Evolutionary conservation across 2,797 vertebrate genomes (phyloP), one percentile per base, ranked within the genome.

Genomic region (Pseudopleuronectes americanus): DNA sequence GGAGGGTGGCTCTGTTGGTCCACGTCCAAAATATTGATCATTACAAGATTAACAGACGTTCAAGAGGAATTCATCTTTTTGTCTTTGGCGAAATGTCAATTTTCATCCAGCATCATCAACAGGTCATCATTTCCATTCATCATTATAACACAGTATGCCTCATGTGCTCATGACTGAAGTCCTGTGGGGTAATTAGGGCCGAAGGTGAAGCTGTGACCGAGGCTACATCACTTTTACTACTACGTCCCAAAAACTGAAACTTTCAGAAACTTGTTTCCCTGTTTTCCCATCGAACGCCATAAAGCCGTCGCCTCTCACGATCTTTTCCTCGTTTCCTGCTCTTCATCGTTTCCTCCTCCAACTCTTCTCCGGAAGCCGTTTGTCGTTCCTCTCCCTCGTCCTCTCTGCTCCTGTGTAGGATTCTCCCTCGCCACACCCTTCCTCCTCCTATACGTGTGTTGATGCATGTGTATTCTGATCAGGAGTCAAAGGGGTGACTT

Each of bases 401-500:
- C 38, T 54, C 26, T 41, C 28, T 45, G 43, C 43, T 16, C 43
- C 43, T 3, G 12, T 62, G 59, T 53, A 24, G 59, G 56, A 22
- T 49, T 49, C 19, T 23, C 47, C 51, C 55, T 69, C 48, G 26
- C 71, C 66, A 49, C 69, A 48, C 51, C 58, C 70, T 16, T 26
- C 62, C 68, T 77, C 38, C 36, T 19, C 57, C 43, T 45, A 64
- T 57, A 53, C 77, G 69, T 79, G 82, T 89, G 90, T 92, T 84
- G 85, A 89, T 88, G 90, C 77, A 64, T 89, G 87, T 81, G 83
- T 89, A 88, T 93, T 94, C 93, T 93, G 92, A 94, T 94, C 92
- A 90, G 90, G 87, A 88, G 89, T 93, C 91, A 93, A 92, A 91
- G 88, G 89, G 93, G 92, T 94, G 92, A 94, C 93, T 94, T 93